Evolutionary conservation across 37 sponge, comb jelly and placozoan genomes (phyloP).

Genomic region (Haliclona indistincta): DNA sequence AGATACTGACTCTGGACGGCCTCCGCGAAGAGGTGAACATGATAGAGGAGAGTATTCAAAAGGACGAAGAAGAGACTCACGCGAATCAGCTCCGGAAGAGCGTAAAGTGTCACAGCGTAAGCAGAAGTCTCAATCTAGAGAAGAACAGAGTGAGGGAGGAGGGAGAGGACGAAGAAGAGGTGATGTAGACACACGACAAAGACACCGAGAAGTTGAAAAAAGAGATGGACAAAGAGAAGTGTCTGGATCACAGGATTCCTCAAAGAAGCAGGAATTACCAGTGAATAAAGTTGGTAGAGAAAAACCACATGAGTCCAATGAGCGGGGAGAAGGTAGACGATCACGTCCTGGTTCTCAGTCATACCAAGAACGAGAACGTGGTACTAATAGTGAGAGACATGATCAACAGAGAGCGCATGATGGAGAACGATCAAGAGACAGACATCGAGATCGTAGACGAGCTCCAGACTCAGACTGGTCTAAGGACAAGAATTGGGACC

Average conservation of each 20-base stretch:
- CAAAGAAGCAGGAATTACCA: neutral
- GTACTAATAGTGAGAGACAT: no score
- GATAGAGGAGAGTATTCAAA: neutral
- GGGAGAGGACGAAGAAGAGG: neutral
- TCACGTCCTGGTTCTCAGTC: neutral
- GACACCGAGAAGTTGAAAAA: neutral
- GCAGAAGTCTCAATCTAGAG: no score
- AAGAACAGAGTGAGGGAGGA: neutral
- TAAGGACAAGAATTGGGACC: neutral
- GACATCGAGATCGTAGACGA: neutral
- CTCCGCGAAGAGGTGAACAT: neutral
- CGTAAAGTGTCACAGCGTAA: neutral
- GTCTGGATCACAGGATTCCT: constrained; percentile 16
- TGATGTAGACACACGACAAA: no score
- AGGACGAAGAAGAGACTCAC: no score
- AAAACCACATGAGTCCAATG: neutral
- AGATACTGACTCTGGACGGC: neutral
- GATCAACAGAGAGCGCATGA: neutral
- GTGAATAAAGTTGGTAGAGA: neutral
- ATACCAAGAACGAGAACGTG: neutral
- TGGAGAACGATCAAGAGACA: neutral
- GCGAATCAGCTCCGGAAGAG: no score
- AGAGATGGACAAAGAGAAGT: neutral
- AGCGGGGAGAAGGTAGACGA: neutral
- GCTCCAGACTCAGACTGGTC: neutral